Conservation (phyloP, 2,797 vertebrate genomes). For the Diceros bicornis region DNA sequence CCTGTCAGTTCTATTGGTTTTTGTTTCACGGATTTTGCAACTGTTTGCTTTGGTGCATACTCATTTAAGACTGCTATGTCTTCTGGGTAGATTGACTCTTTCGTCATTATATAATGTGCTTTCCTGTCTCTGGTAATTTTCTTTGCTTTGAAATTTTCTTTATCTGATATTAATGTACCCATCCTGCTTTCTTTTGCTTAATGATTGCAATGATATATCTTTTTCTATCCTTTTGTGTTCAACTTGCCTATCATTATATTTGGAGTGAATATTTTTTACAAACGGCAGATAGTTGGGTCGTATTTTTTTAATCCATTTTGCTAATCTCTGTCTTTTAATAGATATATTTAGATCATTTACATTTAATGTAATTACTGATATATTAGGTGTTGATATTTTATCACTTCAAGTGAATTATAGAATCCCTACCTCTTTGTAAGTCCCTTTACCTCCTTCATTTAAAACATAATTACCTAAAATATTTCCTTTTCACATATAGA, state of each 20-base stretch:
- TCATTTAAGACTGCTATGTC: not conserved
- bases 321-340: slow-evolving; percentile 38
- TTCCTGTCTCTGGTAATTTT: not conserved
- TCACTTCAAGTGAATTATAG: slow-evolving; percentile 12
- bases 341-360: slow-evolving; percentile 9
- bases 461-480: not conserved
- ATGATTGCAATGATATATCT: not conserved
- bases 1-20: not conserved
- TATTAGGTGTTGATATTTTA: slow-evolving; percentile 15
- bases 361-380: not conserved
- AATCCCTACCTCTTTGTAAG: not conserved
- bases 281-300: not conserved
- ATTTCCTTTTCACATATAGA: not conserved
- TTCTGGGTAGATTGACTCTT: not conserved
- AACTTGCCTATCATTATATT: not conserved
- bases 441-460: not conserved
- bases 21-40: not conserved
- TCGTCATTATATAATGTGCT: not conserved
- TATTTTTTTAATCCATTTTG: slow-evolving; percentile 1
- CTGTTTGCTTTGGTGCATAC: not conserved
- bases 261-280: slow-evolving; percentile 25
- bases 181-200: not conserved
- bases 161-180: slow-evolving; percentile 1
- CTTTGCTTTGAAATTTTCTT: slow-evolving; percentile 35
- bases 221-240: slow-evolving; percentile 14